Percentiles rank a stretch among this genome's conserved stretches.
These are phyloP conservation scores for Himantopus leucocephalus DNA, from an alignment of 2,113 vertebrate genomes.

Conservation along the genomic window DNA sequence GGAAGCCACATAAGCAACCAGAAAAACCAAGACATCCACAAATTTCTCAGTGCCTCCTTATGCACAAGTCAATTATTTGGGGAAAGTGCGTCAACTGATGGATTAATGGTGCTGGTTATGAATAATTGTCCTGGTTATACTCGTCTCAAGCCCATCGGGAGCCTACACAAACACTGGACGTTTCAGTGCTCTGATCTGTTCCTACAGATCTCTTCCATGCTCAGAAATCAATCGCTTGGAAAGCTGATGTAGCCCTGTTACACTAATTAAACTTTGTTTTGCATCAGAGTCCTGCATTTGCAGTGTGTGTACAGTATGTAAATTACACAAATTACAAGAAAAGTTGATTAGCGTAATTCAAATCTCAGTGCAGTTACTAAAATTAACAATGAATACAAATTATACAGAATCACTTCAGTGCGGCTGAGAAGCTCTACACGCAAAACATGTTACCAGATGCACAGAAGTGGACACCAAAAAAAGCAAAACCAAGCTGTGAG, in stretches of 20 bases:
- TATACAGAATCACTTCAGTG: conserved; percentile 39
- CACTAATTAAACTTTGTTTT: conserved; percentile 76
- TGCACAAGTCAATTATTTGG: neutral
- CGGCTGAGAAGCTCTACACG: conserved; percentile 15
- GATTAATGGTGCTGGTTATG: neutral
- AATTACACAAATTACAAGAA: conserved; percentile 74
- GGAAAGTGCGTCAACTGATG: neutral
- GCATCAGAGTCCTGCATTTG: conserved; percentile 70
- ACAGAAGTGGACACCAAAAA: conserved; percentile 31
- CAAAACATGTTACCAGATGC: conserved; percentile 18
- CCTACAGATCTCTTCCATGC: neutral
- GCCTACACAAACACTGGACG: neutral
- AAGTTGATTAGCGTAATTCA: conserved; percentile 75
- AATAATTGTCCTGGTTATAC: neutral
- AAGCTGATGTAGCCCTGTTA: conserved; percentile 59
- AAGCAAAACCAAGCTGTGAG: neutral
- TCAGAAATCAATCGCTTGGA: conserved; percentile 38
- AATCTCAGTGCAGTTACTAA: conserved; percentile 70
- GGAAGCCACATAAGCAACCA: neutral
- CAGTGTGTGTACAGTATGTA: conserved; percentile 72
- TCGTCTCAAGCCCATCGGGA: neutral
- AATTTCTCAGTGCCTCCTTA: neutral
- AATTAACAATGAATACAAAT: conserved; percentile 75
- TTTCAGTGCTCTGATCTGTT: neutral
- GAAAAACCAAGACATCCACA: neutral